These are phyloP conservation scores for Aricia artaxerxes DNA, from an alignment of 2,888 invertebrate genomes.

Conservation along the genomic window DNA sequence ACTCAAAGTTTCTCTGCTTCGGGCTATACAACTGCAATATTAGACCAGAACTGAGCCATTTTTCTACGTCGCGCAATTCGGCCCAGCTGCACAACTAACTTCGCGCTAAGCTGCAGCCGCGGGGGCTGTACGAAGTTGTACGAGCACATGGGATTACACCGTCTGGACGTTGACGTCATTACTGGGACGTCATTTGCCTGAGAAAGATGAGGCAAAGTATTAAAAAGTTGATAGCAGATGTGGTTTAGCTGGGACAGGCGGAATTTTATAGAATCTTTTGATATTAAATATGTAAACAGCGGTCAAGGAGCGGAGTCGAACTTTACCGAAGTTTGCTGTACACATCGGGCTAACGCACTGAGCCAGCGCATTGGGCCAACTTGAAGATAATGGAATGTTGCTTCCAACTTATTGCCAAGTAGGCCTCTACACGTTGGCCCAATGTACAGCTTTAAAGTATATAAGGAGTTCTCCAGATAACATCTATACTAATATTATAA, in stretches of 20 bases:
- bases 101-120: conserved; percentile 3
- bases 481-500: too few species aligned
- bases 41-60: background rate
- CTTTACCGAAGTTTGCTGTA: too few species aligned
- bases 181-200: background rate
- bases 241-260: background rate
- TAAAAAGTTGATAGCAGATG: background rate
- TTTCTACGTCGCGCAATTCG: conserved; percentile 14
- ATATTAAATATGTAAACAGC: too few species aligned
- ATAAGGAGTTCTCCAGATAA: too few species aligned
- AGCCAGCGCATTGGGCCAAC: too few species aligned
- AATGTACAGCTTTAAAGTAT: too few species aligned
- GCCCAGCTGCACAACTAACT: conserved; percentile 1
- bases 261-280: too few species aligned
- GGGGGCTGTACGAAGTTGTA: conserved; percentile 4
- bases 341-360: too few species aligned
- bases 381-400: too few species aligned
- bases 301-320: too few species aligned
- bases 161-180: background rate
- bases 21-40: background rate
- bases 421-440: too few species aligned
- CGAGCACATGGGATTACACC: background rate
- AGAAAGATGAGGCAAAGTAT: background rate
- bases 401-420: too few species aligned
- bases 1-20: background rate